Base-by-base conservation (phyloP, 2,888 invertebrate species). In the Lymantria monacha region DNA sequence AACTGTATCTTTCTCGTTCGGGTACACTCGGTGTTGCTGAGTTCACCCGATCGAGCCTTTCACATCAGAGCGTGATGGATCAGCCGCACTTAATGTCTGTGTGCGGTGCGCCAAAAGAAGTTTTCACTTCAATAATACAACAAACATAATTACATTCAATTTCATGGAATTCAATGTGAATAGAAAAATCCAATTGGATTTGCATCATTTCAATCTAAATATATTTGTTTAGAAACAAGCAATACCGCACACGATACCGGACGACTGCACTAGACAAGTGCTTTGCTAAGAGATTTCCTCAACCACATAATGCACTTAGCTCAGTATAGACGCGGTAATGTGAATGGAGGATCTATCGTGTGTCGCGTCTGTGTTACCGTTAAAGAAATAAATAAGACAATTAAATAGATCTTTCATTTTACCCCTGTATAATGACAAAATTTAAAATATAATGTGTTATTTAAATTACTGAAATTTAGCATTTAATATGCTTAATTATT, bases 291-390 rank as follows among this genome's bases (percentile, higher is more conserved):
- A 70, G 75, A 72, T 76, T 72, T 67, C 69, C 76, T 67, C 66
- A 66, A 78, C 75, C 78, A 74, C 77, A 67, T 72, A 78, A 77
- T 78, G 78, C 78, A 79, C 78, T 78, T 74, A 76, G 74, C 63
- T 62, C 61, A 53, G 67, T 72, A 73, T 75, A 72, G 77, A 70
- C 67, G 62, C 49, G 66, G 65, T 70, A 66, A 71, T 76, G 71
- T 72, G 68, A 59, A 64, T 63, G 57, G 61, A 59, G 61, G 57
- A 63, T 66, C 66, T 51, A 37, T 43, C 58, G 57, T 52, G 54
- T 52, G 49, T 59, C 49, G 54, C 43, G 51, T 53, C 44, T 66
- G 55, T 53, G 56, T 59, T 48, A 42, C 51, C 7, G 48, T 3
- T 5, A 30, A 14, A 38, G 0, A 30, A 1, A 9, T 9, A 33